A percentile compares a stretch with the other conserved stretches of the same genome.
These are phyloP conservation scores for Eugnorisma glareosa DNA, from an alignment of 2,888 invertebrate genomes.

Conservation along the genomic window DNA sequence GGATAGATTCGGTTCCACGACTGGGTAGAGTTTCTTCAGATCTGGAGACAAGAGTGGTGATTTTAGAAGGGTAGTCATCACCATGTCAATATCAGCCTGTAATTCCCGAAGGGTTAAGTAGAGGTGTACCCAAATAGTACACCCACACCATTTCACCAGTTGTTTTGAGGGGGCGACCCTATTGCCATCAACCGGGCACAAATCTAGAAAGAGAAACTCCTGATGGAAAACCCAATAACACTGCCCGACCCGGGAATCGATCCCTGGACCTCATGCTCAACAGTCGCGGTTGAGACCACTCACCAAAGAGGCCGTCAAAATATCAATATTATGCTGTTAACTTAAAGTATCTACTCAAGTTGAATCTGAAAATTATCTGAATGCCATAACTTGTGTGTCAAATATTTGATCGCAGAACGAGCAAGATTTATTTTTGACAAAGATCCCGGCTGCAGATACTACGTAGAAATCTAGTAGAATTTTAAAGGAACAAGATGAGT, in stretches of 20 bases:
- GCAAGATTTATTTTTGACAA: background rate
- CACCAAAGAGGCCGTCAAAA: too few species aligned
- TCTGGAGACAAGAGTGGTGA: constrained; percentile 77
- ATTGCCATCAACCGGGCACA: too few species aligned
- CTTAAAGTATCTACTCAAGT: background rate
- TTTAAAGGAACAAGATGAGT: background rate
- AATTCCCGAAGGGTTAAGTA: too few species aligned
- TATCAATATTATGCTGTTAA: background rate
- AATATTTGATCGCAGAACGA: too few species aligned
- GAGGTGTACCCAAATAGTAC: too few species aligned
- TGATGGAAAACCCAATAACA: too few species aligned
- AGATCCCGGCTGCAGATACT: background rate
- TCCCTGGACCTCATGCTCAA: too few species aligned
- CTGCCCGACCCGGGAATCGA: too few species aligned
- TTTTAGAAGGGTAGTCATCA: background rate
- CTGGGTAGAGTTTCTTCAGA: constrained; percentile 97
- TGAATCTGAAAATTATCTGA: background rate
- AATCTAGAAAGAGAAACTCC: too few species aligned
- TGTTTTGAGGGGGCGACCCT: too few species aligned
- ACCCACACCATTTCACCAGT: too few species aligned
- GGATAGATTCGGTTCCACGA: constrained; percentile 99
- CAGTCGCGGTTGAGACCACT: too few species aligned
- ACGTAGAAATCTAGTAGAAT: background rate
- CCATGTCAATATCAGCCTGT: background rate
- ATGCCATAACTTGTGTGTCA: background rate